Evolutionary conservation across 2,113 vertebrate species (phyloP).

Genomic region (Murina feae): DNA sequence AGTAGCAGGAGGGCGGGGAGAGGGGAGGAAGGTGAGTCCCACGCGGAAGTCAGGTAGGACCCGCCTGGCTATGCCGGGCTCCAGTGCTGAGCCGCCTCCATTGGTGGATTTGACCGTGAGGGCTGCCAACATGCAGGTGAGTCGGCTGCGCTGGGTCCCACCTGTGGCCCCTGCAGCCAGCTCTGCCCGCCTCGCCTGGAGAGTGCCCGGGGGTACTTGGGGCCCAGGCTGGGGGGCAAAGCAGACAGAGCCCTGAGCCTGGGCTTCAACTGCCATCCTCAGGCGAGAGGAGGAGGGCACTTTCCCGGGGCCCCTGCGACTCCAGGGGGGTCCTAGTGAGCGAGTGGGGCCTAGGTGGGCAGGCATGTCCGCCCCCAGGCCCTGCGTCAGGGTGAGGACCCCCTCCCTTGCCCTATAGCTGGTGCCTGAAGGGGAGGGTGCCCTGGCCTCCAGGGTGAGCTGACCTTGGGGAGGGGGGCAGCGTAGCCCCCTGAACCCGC

Average conservation of each 20-base stretch:
- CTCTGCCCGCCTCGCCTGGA: not conserved
- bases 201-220: not conserved
- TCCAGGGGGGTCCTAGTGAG: too few species aligned
- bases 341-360: not conserved
- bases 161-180: fast-evolving
- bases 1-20: not conserved
- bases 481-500: not conserved
- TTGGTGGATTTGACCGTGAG: fast-evolving
- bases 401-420: not conserved
- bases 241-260: not conserved
- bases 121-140: conserved; percentile 75
- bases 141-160: not conserved
- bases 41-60: conserved; percentile 71
- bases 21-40: not conserved
- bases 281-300: not conserved
- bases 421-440: too few species aligned
- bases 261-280: not conserved
- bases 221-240: not conserved
- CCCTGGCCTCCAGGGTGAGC: not conserved
- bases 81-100: fast-evolving
- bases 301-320: not conserved
- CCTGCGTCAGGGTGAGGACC: not conserved
- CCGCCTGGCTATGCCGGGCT: fast-evolving
- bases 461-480: not conserved
- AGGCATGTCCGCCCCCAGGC: not conserved